phyloP scores from a whole-genome alignment of 2,888 invertebrate species.

The Toxonevra muliebris region DNA sequence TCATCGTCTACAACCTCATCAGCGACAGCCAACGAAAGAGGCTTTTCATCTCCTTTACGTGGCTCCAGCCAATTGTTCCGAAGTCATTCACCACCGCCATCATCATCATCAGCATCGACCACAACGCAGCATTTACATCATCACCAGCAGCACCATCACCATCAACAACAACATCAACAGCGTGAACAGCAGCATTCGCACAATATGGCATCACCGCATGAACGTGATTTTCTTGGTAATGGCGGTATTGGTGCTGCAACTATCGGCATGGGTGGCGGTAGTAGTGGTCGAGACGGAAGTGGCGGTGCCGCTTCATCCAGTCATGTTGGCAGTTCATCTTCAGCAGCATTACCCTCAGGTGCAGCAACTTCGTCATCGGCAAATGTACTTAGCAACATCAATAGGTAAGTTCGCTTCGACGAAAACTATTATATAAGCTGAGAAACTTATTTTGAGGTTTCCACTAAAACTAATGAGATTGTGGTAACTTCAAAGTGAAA shows the following conservation, averaged over 20 bases:
- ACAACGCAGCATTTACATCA: slow-evolving; percentile 25
- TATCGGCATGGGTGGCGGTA: slow-evolving; percentile 21
- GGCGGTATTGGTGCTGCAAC: slow-evolving; percentile 42
- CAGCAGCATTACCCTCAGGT: slow-evolving; percentile 27
- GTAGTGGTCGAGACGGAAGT: slow-evolving; percentile 24
- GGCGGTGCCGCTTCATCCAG: slow-evolving; percentile 21
- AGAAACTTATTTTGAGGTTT: no score
- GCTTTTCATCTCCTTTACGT: slow-evolving; percentile 55
- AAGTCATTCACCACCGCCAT: slow-evolving; percentile 53
- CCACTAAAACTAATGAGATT: no score
- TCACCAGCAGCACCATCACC: slow-evolving; percentile 28
- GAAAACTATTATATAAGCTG: neutral
- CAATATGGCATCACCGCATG: slow-evolving; percentile 54
- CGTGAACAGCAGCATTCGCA: slow-evolving; percentile 41
- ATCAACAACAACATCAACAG: slow-evolving; percentile 40
- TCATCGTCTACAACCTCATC: slow-evolving; percentile 35
- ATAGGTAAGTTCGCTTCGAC: slow-evolving; percentile 66
- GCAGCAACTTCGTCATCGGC: slow-evolving; percentile 45
- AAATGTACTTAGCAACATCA: slow-evolving; percentile 73
- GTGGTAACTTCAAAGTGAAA: no score
- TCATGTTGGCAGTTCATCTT: slow-evolving; percentile 19
- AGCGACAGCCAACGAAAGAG: slow-evolving; percentile 52
- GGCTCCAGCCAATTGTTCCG: slow-evolving; percentile 47
- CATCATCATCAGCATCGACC: slow-evolving; percentile 45
- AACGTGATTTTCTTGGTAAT: slow-evolving; percentile 58